Evolutionary conservation across 2,113 vertebrate genomes (phyloP), one percentile per base, ranked within the genome.

Genomic region (Lampris megalopsis): DNA sequence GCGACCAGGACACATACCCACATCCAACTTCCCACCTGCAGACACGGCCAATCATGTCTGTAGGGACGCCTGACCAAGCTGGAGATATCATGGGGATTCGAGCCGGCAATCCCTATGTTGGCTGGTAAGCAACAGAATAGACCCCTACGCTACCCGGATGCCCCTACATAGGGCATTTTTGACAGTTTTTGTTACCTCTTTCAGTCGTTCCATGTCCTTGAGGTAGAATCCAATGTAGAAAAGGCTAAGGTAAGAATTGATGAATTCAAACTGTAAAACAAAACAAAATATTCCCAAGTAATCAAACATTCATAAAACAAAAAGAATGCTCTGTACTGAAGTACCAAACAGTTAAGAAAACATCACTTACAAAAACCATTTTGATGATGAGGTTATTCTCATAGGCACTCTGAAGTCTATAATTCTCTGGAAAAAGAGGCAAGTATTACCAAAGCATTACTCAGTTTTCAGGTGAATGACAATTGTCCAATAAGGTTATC

Each of bases 201-300:
- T 99, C 45, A 99, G 95, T 68, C 97, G 95, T 79, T 98, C 97
- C 97, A 99, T 98, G 92, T 99, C 98, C 90, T 98, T 98, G 97
- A 99, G 98, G 96, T 99, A 99, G 97, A 99, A 99, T 71, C 96
- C 98, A 9, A 99, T 99, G 93, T 99, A 99, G 94, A 99, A 98
- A 94, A 99, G 97, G 92, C 98, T 98, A 89, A 99, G 95, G 91
- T 99, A 99, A 9, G 98, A 99, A 92, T 99, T 99, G 92, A 99
- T 95, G 89, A 98, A 99, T 88, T 98, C 97, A 93, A 99, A 99
- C 98, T 99, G 93, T 0, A 70, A 78, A 80, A 82, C 24, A 85
- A 73, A 1, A 48, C 3, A 45, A 54, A 61, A 37, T 66, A 4
- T 58, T 70, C 2, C 63, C 13, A 76, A 4, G 6, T 57, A 63